Conservation (phyloP, 92 coral and sea anemone genomes). For the Chrysogorgia sp. region DNA sequence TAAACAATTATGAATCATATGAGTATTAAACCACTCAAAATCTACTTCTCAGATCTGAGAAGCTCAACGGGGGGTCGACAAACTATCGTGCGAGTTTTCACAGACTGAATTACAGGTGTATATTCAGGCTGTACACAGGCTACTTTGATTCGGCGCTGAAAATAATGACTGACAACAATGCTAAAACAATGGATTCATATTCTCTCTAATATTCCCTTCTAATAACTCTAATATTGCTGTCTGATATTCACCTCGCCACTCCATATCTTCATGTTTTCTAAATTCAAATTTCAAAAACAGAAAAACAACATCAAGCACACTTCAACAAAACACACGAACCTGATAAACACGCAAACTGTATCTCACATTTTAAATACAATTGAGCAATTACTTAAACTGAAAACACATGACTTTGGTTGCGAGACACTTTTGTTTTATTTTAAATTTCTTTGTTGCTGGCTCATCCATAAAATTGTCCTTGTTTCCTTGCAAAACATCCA, state of each 20-base stretch:
- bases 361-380: not conserved
- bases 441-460: conserved; percentile 9
- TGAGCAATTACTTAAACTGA: not conserved
- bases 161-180: conserved; percentile 1
- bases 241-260: conserved; percentile 1
- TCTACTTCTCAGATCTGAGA: too few relatives aligned
- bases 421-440: not conserved
- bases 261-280: not conserved
- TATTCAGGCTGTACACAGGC: too few relatives aligned
- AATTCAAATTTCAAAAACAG: not conserved
- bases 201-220: too few relatives aligned
- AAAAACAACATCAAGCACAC: not conserved
- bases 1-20: too few relatives aligned
- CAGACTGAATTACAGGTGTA: too few relatives aligned
- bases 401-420: not conserved
- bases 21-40: too few relatives aligned
- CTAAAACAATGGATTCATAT: conserved; percentile 5
- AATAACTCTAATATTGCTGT: conserved; percentile 11
- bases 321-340: too few relatives aligned
- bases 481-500: conserved; percentile 29
- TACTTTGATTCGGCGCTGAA: too few relatives aligned
- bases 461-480: conserved; percentile 20
- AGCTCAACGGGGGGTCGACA: too few relatives aligned
- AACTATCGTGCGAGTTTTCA: too few relatives aligned
- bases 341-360: too few relatives aligned